A percentile compares a stretch with the other conserved stretches of the same genome.
Evolutionary conservation across 2,113 vertebrate species (phyloP).

Genomic region (Trematomus loennbergii): DNA sequence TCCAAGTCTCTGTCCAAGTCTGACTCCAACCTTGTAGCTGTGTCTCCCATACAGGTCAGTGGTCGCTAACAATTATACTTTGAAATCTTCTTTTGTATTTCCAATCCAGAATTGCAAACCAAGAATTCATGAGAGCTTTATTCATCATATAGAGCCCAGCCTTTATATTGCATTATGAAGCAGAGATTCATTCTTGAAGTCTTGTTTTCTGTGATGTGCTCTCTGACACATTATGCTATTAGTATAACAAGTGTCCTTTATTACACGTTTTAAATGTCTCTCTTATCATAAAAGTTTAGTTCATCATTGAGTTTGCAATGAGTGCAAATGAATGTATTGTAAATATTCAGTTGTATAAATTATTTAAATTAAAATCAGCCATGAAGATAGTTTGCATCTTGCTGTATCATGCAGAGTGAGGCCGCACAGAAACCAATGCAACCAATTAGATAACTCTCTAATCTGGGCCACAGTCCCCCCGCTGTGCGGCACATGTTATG

Average conservation of each 20-base stretch:
- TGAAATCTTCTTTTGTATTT: not conserved
- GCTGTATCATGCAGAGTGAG: slow-evolving; percentile 40
- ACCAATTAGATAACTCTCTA: slow-evolving; percentile 44
- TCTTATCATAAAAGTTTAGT: not conserved
- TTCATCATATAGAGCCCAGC: not conserved
- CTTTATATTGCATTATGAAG: slow-evolving; percentile 3
- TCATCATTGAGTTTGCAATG: slow-evolving; percentile 1
- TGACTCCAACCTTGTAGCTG: slow-evolving; percentile 92
- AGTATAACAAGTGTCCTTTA: not conserved
- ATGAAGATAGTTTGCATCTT: slow-evolving; percentile 24
- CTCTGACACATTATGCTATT: not conserved
- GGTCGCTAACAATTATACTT: not conserved
- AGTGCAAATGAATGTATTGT: slow-evolving; percentile 7
- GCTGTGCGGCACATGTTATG: slow-evolving; percentile 38
- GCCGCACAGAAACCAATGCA: slow-evolving; percentile 44
- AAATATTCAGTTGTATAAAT: slow-evolving; percentile 48
- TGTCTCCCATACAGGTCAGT: slow-evolving; percentile 75
- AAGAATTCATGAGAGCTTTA: not conserved
- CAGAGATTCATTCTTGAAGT: not conserved
- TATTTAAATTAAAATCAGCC: not conserved
- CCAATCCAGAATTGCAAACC: not conserved
- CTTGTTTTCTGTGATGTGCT: not conserved
- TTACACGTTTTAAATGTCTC: not conserved
- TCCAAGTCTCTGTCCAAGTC: slow-evolving; percentile 95
- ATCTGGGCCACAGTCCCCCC: slow-evolving; percentile 61